These are phyloP conservation scores for Gandaritis pyraliata DNA, from an alignment of 2,888 invertebrate genomes.

Conservation along the genomic window DNA sequence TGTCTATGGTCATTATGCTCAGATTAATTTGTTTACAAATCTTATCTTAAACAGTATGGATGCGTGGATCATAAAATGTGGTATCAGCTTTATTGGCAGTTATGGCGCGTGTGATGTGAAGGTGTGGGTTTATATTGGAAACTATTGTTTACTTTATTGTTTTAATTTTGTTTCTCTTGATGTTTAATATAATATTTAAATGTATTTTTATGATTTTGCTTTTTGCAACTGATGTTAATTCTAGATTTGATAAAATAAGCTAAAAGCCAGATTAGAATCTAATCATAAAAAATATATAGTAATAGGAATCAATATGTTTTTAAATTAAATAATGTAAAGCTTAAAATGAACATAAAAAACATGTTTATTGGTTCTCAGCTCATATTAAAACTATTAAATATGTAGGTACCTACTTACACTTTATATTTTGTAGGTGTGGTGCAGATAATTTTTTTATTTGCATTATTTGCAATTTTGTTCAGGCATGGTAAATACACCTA, in stretches of 20 bases:
- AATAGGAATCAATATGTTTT: background rate
- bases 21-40: slow-evolving; percentile 63
- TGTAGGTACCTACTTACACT: too few species aligned
- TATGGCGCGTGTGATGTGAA: slow-evolving; percentile 15
- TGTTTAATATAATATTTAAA: background rate
- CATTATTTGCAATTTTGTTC: too few species aligned
- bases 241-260: background rate
- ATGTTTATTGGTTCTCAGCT: slow-evolving; percentile 5
- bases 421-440: too few species aligned
- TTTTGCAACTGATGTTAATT: background rate
- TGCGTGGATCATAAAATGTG: slow-evolving; percentile 29
- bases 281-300: background rate
- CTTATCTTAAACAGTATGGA: slow-evolving; percentile 44
- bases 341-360: background rate
- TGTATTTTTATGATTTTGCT: background rate
- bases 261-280: background rate
- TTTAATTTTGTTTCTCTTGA: slow-evolving; percentile 12
- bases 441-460: too few species aligned
- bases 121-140: slow-evolving; percentile 27
- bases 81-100: slow-evolving; percentile 32
- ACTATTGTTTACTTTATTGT: slow-evolving; percentile 7
- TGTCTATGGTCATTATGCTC: slow-evolving; percentile 41
- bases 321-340: background rate
- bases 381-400: background rate
- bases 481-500: too few species aligned